A percentile compares a stretch with the other conserved stretches of the same genome.
Conservation (phyloP, 1,140 invertebrate genomes). For the Atta texana region DNA sequence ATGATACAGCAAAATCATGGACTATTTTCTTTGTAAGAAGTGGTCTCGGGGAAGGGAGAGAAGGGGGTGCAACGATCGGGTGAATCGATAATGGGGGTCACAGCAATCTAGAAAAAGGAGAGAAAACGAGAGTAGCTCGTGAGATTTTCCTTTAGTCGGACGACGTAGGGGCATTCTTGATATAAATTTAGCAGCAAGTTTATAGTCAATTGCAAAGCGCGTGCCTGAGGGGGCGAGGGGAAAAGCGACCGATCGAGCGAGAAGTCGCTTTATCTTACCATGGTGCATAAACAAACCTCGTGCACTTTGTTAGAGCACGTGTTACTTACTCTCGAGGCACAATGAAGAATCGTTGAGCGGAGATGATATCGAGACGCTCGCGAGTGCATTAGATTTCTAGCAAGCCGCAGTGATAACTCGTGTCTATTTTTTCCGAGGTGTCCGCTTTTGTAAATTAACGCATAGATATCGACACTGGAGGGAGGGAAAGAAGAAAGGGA, state of each 20-base stretch:
- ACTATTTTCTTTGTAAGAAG: slow-evolving; percentile 32
- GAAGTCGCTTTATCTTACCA: slow-evolving; percentile 26
- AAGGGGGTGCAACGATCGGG: background rate
- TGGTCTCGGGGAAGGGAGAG: slow-evolving; percentile 5
- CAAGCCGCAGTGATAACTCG: slow-evolving; percentile 45
- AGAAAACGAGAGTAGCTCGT: slow-evolving; percentile 18
- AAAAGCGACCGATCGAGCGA: background rate
- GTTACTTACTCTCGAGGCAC: slow-evolving; percentile 66
- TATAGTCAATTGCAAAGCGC: slow-evolving; percentile 70
- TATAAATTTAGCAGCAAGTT: slow-evolving; percentile 63
- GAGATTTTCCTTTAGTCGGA: slow-evolving; percentile 4
- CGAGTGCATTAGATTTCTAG: slow-evolving; percentile 33
- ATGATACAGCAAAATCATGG: slow-evolving; percentile 16
- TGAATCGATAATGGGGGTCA: slow-evolving; percentile 35
- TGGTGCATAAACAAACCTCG: slow-evolving; percentile 43
- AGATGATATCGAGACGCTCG: background rate
- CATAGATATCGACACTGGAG: slow-evolving; percentile 69
- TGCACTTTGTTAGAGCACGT: slow-evolving; percentile 63
- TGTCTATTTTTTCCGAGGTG: slow-evolving; percentile 73
- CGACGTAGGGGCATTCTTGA: slow-evolving; percentile 51
- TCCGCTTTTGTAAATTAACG: slow-evolving; percentile 77
- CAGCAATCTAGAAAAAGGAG: background rate
- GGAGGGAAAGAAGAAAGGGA: background rate
- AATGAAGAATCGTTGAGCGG: slow-evolving; percentile 30
- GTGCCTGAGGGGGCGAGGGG: slow-evolving; percentile 35